These are phyloP conservation scores for Tragelaphus strepsiceros DNA, from an alignment of 2,113 vertebrate genomes.

Conservation along the genomic window DNA sequence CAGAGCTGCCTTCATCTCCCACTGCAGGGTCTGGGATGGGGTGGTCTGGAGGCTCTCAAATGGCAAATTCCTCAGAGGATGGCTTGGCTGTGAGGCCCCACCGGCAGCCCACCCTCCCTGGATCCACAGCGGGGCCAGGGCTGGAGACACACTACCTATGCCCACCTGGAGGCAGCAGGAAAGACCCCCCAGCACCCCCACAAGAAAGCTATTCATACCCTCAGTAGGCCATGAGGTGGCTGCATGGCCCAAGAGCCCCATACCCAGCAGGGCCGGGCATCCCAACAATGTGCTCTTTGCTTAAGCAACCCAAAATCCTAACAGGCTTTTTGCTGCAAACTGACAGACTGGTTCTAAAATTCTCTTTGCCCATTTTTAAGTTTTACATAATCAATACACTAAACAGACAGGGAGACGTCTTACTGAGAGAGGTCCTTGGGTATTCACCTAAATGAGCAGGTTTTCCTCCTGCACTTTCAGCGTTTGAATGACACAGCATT, in stretches of 20 bases:
- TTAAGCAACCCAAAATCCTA: neutral
- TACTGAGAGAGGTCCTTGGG: neutral
- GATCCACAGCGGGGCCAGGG: neutral
- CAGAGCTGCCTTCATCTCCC: neutral
- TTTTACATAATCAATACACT: neutral
- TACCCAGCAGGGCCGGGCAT: neutral
- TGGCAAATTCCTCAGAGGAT: neutral
- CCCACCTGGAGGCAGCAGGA: neutral
- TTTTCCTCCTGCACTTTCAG: neutral
- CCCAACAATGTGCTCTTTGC: neutral
- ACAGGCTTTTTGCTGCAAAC: neutral
- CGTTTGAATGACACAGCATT: neutral
- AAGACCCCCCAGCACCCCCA: neutral
- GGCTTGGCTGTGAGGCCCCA: no score
- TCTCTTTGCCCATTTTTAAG: neutral
- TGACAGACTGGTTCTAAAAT: neutral
- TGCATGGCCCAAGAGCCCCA: neutral
- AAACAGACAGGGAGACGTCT: neutral
- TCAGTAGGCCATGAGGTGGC: fast-evolving
- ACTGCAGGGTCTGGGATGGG: neutral
- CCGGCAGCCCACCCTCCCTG: neutral
- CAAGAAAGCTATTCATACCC: neutral
- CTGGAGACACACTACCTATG: neutral
- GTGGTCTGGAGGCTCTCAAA: neutral
- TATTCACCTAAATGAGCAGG: neutral